phyloP scores from a whole-genome alignment of 2,113 vertebrate genomes.

The Malaclemys terrapin region DNA sequence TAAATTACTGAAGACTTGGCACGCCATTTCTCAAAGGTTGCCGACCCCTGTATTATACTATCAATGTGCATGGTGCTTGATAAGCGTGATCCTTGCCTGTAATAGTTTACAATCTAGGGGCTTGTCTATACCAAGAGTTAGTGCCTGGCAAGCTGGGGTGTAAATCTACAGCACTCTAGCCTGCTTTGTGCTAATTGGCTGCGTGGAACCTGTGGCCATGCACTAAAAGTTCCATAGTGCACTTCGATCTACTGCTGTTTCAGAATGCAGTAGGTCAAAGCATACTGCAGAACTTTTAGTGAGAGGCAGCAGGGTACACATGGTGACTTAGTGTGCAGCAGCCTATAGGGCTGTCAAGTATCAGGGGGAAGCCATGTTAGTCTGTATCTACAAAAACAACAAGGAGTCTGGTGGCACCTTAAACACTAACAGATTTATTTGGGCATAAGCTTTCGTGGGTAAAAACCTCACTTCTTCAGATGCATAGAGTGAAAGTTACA shows the following conservation, averaged over 20 bases:
- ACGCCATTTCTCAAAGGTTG: no score
- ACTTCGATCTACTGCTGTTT: neutral
- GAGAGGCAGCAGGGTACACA: neutral
- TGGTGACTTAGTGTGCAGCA: neutral
- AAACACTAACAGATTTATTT: no score
- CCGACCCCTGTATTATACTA: neutral
- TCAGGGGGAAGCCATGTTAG: no score
- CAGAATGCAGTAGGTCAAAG: neutral
- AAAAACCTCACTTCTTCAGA: no score
- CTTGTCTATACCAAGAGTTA: neutral
- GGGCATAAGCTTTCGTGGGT: no score
- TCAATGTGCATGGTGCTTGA: neutral
- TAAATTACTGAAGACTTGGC: no score
- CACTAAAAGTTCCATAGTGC: neutral
- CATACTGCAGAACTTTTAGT: neutral
- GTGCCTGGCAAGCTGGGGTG: neutral
- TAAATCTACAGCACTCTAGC: neutral
- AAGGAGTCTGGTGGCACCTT: no score
- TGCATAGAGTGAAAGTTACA: no score
- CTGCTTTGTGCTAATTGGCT: neutral
- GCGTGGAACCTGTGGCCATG: neutral
- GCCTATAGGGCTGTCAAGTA: neutral
- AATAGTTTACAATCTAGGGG: neutral
- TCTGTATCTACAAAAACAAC: no score
- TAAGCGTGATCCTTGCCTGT: neutral